Base-by-base conservation (phyloP, 1,140 invertebrate genomes). In the Procambarus virginalis region DNA sequence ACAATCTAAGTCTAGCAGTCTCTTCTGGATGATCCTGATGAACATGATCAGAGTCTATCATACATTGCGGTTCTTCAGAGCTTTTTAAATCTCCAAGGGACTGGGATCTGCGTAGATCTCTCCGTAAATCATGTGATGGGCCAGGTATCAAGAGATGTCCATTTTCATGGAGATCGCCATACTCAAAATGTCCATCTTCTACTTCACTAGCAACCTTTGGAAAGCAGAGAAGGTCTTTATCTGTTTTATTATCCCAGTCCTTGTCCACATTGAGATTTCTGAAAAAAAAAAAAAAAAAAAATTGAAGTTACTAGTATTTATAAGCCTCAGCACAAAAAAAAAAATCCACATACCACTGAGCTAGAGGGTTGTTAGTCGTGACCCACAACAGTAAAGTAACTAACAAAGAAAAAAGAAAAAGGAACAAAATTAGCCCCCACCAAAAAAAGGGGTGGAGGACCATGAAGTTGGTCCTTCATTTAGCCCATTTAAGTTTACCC, bases 171-270 rank as follows among this genome's bases (percentile, higher is more conserved):
- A 95, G 94, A 92, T 95, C 95, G 9, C 94, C 94, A 86, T 95
- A 95, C 92, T 94, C 93, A 92, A 95, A 95, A 60, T 94, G 93
- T 0, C 95, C 95, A 92, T 95, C 95, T 92, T 95, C 94, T 55
- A 84, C 86, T 58, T 86, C 80, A 75, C 34, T 77, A 10, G 90
- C 49, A n/a, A 68, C 76, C 46, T 91, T 92, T n/a, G 88, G 83
- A 55, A 91, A 92, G 60, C 89, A 90, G 34, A 92, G 55, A 46
- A 91, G 84, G 45, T 92, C 87, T 58, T 92, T 92, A 51, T 92
- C 91, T 48, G 83, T 70, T 64, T 92, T 92, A 14, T 79, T 84
- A 48, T 92, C 92, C 86, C 91, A 91, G 45, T 73, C 87, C 55
- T 89, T 88, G 48, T 87, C 91, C 45, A 87, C 79, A 75, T 88